A percentile compares a stretch with the other conserved stretches of the same genome.
Evolutionary conservation across 2,797 vertebrate species (phyloP).

Genomic region (Coregonus ussuriensis): DNA sequence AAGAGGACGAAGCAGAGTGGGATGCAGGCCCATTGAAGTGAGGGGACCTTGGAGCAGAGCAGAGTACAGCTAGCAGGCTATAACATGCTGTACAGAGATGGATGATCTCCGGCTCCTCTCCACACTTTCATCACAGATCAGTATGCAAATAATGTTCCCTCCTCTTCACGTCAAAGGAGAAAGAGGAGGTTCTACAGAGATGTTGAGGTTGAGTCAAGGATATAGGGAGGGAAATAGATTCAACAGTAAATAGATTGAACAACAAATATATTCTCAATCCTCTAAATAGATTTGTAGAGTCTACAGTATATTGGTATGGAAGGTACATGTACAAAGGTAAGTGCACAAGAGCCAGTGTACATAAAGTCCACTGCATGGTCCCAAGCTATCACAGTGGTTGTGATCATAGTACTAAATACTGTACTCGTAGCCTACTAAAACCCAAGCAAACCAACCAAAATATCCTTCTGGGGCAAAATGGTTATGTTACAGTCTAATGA

Average conservation of each 20-base stretch:
- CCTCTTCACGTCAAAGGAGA: not conserved
- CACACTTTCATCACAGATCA: constrained; percentile 11
- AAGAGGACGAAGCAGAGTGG: constrained; percentile 51
- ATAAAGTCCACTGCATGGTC: not conserved
- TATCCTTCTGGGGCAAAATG: constrained; percentile 29
- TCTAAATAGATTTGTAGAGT: not conserved
- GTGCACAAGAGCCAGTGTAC: too few species aligned
- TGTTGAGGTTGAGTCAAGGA: constrained; percentile 4
- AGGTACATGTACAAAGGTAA: not conserved
- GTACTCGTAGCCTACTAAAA: not conserved
- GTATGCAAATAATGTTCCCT: constrained; percentile 6
- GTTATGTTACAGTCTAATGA: too few species aligned
- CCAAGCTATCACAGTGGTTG: not conserved
- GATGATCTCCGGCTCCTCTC: constrained; percentile 26
- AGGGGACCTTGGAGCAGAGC: constrained; percentile 48
- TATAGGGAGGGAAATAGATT: not conserved
- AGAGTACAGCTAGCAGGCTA: not conserved
- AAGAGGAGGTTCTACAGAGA: not conserved
- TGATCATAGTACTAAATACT: not conserved
- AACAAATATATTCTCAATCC: not conserved
- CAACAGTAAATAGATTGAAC: not conserved
- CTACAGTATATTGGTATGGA: not conserved
- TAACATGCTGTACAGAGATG: constrained; percentile 34
- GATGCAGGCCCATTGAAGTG: constrained; percentile 58
- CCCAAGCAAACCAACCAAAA: not conserved